Percentiles rank a stretch among this genome's conserved stretches.
phyloP scores from a whole-genome alignment of 1,140 invertebrate genomes.

The Drosophila kanapiae region DNA sequence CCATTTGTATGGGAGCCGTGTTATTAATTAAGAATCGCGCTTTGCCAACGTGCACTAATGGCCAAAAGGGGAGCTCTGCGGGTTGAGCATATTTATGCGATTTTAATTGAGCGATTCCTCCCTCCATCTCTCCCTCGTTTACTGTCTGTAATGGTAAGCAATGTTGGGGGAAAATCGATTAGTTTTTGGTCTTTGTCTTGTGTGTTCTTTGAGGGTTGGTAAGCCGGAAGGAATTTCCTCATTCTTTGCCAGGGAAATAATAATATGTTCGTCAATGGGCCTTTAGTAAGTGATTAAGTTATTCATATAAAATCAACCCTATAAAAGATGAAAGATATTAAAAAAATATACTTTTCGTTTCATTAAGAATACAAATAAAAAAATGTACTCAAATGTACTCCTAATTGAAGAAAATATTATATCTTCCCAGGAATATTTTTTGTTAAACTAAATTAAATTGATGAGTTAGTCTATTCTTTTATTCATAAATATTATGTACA shows the following conservation, averaged over 20 bases:
- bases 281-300: background rate
- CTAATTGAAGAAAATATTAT: background rate
- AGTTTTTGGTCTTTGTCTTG: background rate
- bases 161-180: conserved; percentile 19
- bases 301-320: no score
- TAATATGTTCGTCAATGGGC: background rate
- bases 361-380: background rate
- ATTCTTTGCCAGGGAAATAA: background rate
- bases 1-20: conserved; percentile 36
- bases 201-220: background rate
- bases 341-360: no score
- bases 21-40: conserved; percentile 65
- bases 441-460: no score
- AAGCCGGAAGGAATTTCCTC: background rate
- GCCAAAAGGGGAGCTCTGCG: conserved; percentile 29
- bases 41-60: conserved; percentile 48
- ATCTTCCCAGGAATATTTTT: background rate
- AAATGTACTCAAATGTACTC: background rate
- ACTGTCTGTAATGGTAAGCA: background rate
- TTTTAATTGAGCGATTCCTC: conserved; percentile 45
- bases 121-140: background rate
- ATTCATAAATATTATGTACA: background rate
- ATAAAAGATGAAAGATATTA: no score
- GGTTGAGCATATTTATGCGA: conserved; percentile 57
- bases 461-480: background rate